phyloP scores from a whole-genome alignment of 2,888 invertebrate species.

The Trimorus sp. region DNA sequence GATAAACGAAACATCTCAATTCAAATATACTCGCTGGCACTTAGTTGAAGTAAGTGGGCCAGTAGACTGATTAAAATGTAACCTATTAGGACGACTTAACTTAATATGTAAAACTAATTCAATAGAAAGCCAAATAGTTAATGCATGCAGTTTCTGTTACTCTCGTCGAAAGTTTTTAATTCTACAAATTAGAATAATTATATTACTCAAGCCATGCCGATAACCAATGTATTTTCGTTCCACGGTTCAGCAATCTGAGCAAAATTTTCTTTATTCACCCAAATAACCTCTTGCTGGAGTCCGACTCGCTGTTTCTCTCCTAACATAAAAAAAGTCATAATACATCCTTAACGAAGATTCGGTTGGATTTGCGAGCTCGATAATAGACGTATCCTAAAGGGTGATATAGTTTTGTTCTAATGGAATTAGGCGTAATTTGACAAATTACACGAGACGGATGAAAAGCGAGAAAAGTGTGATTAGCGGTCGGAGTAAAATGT shows the following conservation, averaged over 20 bases:
- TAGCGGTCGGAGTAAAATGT: slow-evolving; percentile 59
- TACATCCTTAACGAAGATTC: slow-evolving; percentile 27
- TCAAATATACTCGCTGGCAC: no score
- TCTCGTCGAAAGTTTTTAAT: no score
- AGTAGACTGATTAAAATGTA: no score
- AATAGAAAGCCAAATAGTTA: no score
- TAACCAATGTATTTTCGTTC: background rate
- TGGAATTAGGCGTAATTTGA: slow-evolving; percentile 47
- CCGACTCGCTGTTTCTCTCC: slow-evolving; percentile 14
- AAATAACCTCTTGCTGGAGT: background rate
- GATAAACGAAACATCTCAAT: no score
- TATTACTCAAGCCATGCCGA: background rate
- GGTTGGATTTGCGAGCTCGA: slow-evolving; percentile 17
- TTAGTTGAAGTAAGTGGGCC: no score
- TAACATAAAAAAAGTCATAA: slow-evolving; percentile 17
- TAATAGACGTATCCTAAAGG: slow-evolving; percentile 19
- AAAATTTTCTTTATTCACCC: background rate
- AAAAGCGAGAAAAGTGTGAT: slow-evolving; percentile 66
- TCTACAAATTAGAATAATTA: background rate
- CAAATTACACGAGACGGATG: slow-evolving; percentile 48
- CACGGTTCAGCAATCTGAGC: background rate
- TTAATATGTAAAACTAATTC: no score
- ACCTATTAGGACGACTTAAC: no score
- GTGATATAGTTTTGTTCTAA: slow-evolving; percentile 45
- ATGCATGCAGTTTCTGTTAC: no score